Evolutionary conservation across 1,140 invertebrate genomes (phyloP), one percentile per base, ranked within the genome.

Genomic region (Rhizoglyphus robini): DNA sequence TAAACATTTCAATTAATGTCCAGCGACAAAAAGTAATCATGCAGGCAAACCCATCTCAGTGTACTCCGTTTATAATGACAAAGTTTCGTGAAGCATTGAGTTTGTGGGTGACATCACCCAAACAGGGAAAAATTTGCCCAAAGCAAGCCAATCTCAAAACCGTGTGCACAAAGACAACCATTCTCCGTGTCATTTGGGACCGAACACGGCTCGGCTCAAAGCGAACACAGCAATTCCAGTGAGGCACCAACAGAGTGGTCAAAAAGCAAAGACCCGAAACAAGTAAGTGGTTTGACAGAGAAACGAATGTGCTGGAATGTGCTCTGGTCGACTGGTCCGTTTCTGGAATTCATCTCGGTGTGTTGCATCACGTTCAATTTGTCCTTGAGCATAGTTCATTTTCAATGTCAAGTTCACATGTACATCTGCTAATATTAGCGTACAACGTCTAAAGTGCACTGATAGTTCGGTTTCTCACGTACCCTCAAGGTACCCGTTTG

Each of bases 381-480:
- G 51, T 54, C 51, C 23, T 54, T 15, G 23, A 32, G 23, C 8
- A 25, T 23, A 54, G 15, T 32, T 11, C 8, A n/a, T 54, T 46
- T 54, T 54, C 51, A 54, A 54, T 54, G 51, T 54, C 51, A 54
- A 54, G 51, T 54, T 54, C 51, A 54, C 51, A 54, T 8, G 51
- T 8, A 8, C 51, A 54, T 8, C 51, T 8, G 20, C 51, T 23
- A 54, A 54, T 54, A 11, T 11, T 8, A 8, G 23, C 23, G 23
- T 15, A 46, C 41, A 46, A 23, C 15, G 15, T 15, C 15, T 23
- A 46, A 15, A 15, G 41, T 46, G 15, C 23, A 23, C 51, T 5
- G 23, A 8, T 54, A 54, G 51, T 54, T 54, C 8, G 51, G 31
- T 54, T 54, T 54, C 51, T 54, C 51, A 54, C 51, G 51, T 23